Conservation (phyloP, 2,888 invertebrate genomes). For the Oscheius myriophilus region DNA sequence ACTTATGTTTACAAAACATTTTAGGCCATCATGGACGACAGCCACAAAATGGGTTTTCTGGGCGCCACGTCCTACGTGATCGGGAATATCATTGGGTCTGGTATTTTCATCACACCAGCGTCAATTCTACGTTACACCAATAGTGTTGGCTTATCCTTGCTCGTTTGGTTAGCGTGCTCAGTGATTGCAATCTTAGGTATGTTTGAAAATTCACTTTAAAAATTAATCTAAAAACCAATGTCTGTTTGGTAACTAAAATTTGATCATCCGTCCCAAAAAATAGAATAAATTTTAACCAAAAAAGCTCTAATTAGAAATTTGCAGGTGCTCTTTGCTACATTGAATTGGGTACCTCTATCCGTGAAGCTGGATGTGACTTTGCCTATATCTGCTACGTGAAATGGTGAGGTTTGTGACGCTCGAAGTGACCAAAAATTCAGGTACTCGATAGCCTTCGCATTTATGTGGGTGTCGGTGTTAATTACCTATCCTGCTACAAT, state of each 20-base stretch:
- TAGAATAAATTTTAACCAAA: conserved; percentile 5
- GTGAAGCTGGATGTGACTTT: conserved; percentile 69
- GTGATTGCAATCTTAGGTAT: conserved; percentile 73
- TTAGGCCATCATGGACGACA: conserved; percentile 55
- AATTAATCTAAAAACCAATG: too few relatives aligned
- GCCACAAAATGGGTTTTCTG: conserved; percentile 65
- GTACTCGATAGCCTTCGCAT: conserved; percentile 64
- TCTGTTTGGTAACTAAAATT: too few relatives aligned
- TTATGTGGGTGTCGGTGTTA: conserved; percentile 69
- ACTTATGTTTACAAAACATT: too few relatives aligned
- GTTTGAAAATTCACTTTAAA: too few relatives aligned
- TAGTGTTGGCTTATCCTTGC: conserved; percentile 88
- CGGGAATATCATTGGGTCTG: conserved; percentile 69
- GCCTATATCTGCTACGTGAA: conserved; percentile 67
- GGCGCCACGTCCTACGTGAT: conserved; percentile 67
- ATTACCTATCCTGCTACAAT: conserved; percentile 70
- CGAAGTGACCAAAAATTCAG: conserved; percentile 16
- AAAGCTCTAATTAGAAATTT: conserved; percentile 18
- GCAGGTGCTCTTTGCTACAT: conserved; percentile 69
- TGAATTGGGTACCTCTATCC: conserved; percentile 67
- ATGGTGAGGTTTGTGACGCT: conserved; percentile 38
- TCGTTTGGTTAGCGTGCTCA: conserved; percentile 92
- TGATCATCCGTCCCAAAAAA: too few relatives aligned
- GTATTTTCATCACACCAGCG: conserved; percentile 67
- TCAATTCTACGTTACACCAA: conserved; percentile 59